Percentiles rank a stretch among this genome's conserved stretches.
phyloP scores from a whole-genome alignment of 2,113 vertebrate genomes.

The Melanostigma gelatinosum region DNA sequence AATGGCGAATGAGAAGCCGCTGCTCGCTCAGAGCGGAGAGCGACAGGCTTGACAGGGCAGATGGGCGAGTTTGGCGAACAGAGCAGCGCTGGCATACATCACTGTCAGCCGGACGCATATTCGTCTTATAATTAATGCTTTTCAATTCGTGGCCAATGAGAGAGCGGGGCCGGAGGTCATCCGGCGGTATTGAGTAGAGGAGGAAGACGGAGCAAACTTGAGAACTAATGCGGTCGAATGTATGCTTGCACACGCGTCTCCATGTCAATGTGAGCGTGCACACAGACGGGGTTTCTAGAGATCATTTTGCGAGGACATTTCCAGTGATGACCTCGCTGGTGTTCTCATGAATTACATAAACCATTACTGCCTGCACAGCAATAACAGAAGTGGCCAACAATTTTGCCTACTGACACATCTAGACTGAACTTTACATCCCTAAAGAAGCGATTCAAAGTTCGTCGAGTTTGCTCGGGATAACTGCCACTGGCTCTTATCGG shows the following conservation, averaged over 20 bases:
- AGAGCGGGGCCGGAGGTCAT: conserved; percentile 55
- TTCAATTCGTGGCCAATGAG: conserved; percentile 72
- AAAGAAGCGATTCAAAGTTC: too few species aligned
- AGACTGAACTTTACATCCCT: background rate
- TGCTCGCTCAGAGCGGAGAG: conserved; percentile 37
- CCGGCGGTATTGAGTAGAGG: conserved; percentile 5
- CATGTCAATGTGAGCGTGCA: background rate
- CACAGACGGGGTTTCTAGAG: background rate
- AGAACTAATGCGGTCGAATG: conserved; percentile 20
- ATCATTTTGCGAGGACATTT: background rate
- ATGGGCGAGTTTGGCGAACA: conserved; percentile 56
- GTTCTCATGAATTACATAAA: background rate
- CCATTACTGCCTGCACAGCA: background rate
- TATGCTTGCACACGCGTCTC: background rate
- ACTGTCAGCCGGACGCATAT: conserved; percentile 60
- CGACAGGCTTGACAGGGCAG: conserved; percentile 67
- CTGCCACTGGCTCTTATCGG: background rate
- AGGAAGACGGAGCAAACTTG: conserved; percentile 26
- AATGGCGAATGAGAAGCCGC: conserved; percentile 53
- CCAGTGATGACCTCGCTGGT: background rate
- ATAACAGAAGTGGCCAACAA: background rate
- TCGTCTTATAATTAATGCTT: conserved; percentile 74
- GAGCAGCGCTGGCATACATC: conserved; percentile 64
- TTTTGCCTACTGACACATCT: background rate
- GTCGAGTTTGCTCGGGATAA: background rate